Evolutionary conservation across 1,140 invertebrate species (phyloP).

Genomic region (Bombus huntii): DNA sequence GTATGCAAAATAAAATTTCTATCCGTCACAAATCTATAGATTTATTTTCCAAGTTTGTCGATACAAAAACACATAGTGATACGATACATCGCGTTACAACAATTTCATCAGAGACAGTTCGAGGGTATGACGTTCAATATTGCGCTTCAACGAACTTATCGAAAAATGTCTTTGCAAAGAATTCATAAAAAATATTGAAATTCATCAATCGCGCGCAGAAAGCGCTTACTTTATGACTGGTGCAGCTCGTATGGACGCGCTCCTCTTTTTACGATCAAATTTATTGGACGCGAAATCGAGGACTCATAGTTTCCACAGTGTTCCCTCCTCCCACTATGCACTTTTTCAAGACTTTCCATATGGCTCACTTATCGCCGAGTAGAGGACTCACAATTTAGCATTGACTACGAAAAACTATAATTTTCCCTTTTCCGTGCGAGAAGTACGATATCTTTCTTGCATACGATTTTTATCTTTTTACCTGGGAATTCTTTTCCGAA

Average conservation of each 20-base stretch:
- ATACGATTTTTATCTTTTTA: background rate
- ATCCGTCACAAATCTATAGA: conserved; percentile 3
- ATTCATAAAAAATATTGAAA: conserved; percentile 66
- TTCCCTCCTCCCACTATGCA: background rate
- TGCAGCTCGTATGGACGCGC: background rate
- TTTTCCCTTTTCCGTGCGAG: background rate
- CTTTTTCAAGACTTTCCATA: conserved; percentile 26
- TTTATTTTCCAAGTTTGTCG: conserved; percentile 7
- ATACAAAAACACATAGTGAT: conserved; percentile 1
- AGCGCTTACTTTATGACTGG: conserved; percentile 37
- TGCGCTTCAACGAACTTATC: conserved; percentile 33
- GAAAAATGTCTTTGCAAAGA: conserved; percentile 28
- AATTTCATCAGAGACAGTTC: conserved; percentile 4
- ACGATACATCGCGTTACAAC: conserved; percentile 5
- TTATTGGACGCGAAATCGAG: conserved; percentile 60
- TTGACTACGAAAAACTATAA: background rate
- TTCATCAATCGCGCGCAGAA: conserved; percentile 56
- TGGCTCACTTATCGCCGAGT: conserved; percentile 33
- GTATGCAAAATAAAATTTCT: conserved; percentile 7
- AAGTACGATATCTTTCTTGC: background rate
- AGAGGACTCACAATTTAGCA: background rate
- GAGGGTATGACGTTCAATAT: conserved; percentile 38
- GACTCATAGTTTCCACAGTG: conserved; percentile 18
- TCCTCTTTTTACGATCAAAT: conserved; percentile 52
- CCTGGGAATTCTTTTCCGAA: background rate